A percentile compares a stretch with the other conserved stretches of the same genome.
These are phyloP conservation scores for Asteroscopus sphinx DNA, from an alignment of 2,888 invertebrate species.

Conservation along the genomic window DNA sequence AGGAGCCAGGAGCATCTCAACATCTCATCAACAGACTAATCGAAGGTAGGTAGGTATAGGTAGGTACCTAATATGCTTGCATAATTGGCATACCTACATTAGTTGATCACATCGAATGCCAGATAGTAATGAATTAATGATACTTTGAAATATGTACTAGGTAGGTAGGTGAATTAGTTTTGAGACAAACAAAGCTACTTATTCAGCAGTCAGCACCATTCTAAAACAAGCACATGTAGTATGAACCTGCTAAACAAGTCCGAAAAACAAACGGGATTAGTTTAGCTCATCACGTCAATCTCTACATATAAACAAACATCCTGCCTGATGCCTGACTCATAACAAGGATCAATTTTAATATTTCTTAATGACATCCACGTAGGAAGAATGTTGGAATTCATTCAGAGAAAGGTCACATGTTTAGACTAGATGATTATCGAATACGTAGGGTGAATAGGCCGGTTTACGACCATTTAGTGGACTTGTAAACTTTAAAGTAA, in stretches of 20 bases:
- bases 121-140: background rate
- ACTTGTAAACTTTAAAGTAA: no score
- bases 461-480: no score
- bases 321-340: constrained; percentile 40
- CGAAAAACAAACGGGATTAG: constrained; percentile 45
- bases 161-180: constrained; percentile 1
- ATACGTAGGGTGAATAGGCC: no score
- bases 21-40: no score
- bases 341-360: constrained; percentile 26
- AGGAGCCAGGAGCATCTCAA: no score
- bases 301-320: constrained; percentile 43
- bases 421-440: no score
- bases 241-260: constrained; percentile 38
- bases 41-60: no score
- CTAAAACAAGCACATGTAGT: constrained; percentile 1
- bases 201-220: background rate
- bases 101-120: background rate
- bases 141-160: constrained; percentile 14
- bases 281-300: constrained; percentile 43
- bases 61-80: background rate
- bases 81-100: constrained; percentile 8
- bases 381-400: no score
- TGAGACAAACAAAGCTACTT: background rate
- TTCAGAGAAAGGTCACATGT: no score
- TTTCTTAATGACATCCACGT: constrained; percentile 2